phyloP scores from a whole-genome alignment of 2,888 invertebrate genomes.

The Acrobasis repandana region DNA sequence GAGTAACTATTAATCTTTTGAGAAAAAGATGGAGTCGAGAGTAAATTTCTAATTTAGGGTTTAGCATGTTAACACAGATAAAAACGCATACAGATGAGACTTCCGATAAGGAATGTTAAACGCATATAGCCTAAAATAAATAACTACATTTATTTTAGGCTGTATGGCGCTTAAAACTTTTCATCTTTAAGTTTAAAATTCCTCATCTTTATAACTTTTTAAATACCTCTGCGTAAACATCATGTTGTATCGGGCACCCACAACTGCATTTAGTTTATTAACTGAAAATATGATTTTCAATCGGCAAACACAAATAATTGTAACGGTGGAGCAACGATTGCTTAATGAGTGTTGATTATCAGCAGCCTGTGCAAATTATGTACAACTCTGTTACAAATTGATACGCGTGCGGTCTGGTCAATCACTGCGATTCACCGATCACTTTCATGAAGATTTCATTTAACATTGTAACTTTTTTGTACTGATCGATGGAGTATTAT shows the following conservation, averaged over 20 bases:
- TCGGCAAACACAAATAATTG: slow-evolving; percentile 57
- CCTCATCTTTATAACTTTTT: too few species aligned
- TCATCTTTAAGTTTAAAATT: too few species aligned
- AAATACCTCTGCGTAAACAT: not conserved
- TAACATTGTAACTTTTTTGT: not conserved
- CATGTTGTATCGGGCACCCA: not conserved
- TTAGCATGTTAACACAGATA: too few species aligned
- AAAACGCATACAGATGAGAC: too few species aligned
- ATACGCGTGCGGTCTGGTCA: slow-evolving; percentile 20
- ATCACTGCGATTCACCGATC: slow-evolving; percentile 2
- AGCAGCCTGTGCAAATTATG: slow-evolving; percentile 51
- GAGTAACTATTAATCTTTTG: too few species aligned
- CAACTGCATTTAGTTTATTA: slow-evolving; percentile 30
- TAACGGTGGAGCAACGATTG: slow-evolving; percentile 63
- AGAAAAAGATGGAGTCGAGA: too few species aligned
- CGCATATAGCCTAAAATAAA: too few species aligned
- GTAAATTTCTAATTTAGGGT: too few species aligned
- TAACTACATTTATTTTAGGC: too few species aligned
- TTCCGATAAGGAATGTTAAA: too few species aligned
- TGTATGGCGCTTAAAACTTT: too few species aligned
- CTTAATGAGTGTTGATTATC: slow-evolving; percentile 72
- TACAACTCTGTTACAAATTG: slow-evolving; percentile 48
- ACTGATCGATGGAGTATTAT: not conserved
- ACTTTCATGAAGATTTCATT: not conserved
- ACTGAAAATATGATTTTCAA: slow-evolving; percentile 47